Percentiles rank a stretch among this genome's conserved stretches.
phyloP scores from a whole-genome alignment of 2,113 vertebrate species.

The Uria lomvia region DNA sequence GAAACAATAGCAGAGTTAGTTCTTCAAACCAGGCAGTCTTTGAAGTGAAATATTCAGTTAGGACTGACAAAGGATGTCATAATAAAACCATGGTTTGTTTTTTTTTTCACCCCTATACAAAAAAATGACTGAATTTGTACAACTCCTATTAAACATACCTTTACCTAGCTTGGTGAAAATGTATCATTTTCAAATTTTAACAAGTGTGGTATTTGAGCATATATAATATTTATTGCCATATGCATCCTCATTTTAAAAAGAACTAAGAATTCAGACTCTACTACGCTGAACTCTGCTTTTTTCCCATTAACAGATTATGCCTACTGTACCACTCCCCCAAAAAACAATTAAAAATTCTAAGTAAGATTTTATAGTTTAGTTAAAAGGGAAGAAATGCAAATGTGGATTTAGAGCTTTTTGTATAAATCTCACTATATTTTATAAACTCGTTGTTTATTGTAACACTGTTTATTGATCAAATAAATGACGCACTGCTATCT shows the following conservation, averaged over 20 bases:
- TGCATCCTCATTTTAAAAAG: conserved; percentile 73
- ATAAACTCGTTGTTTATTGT: conserved; percentile 77
- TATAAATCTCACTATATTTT: conserved; percentile 80
- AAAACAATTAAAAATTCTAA: conserved; percentile 77
- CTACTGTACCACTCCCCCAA: conserved; percentile 55
- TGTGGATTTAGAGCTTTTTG: conserved; percentile 71
- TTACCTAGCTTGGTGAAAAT: conserved; percentile 66
- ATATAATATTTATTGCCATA: conserved; percentile 66
- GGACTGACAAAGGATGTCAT: conserved; percentile 67
- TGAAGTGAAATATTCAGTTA: conserved; percentile 69
- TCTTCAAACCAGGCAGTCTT: conserved; percentile 64
- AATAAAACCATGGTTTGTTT: conserved; percentile 67
- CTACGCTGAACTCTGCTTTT: conserved; percentile 54
- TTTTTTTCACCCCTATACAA: conserved; percentile 63
- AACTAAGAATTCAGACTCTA: conserved; percentile 70
- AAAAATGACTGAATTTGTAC: conserved; percentile 69
- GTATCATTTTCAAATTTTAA: conserved; percentile 66
- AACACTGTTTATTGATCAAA: conserved; percentile 86
- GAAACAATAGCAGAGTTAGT: conserved; percentile 66
- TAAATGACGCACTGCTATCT: conserved; percentile 78
- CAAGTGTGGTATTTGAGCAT: conserved; percentile 67
- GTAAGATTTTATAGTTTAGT: conserved; percentile 71
- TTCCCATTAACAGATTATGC: conserved; percentile 48
- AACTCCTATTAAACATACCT: conserved; percentile 70
- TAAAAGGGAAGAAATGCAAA: conserved; percentile 81